Evolutionary conservation across 2,113 vertebrate genomes (phyloP), one percentile per base, ranked within the genome.

Genomic region (Chamaea fasciata): DNA sequence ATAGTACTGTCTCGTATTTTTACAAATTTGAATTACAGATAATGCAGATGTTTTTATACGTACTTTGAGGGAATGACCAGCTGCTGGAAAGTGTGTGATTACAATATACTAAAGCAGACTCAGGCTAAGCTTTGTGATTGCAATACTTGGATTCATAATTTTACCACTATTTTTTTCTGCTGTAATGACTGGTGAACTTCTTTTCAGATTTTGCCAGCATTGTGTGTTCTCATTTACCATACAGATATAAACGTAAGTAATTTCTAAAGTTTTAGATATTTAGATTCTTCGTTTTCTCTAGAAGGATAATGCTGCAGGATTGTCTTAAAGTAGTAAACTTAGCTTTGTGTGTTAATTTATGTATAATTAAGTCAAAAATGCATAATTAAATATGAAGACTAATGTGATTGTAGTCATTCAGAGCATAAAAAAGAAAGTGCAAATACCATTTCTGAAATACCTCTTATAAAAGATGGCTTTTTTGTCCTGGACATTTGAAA

Each of bases 171-270:
- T 89, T 90, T 84, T 92, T 92, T 93, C 91, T 76, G 0, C 47
- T 93, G 5, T 97, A 97, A 90, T 96, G 76, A 85, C 95, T 93
- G 64, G 80, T 96, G 10, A 87, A 92, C 96, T 97, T 96, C 97
- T 97, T 95, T 96, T 89, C 98, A 99, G 99, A 99, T 99, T 97
- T 98, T 99, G 94, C 99, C 99, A 70, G 99, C 99, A 82, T 98
- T 99, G 56, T 99, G 99, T 98, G 99, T 99, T 97, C 98, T 99
- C 94, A 99, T 99, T 98, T 99, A 99, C 97, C 99, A 99, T 97
- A 99, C 98, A 37, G 99, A 99, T 97, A 99, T 99, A 97, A 99
- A 99, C 42, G 99, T 99, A 98, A 99, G 99, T 99, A 98, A 92
- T 69, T 87, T 81, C 49, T 67, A 5, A 79, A 89, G 22, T 55